These are phyloP conservation scores for Scomber scombrus DNA, from an alignment of 2,113 vertebrate species.

Conservation along the genomic window DNA sequence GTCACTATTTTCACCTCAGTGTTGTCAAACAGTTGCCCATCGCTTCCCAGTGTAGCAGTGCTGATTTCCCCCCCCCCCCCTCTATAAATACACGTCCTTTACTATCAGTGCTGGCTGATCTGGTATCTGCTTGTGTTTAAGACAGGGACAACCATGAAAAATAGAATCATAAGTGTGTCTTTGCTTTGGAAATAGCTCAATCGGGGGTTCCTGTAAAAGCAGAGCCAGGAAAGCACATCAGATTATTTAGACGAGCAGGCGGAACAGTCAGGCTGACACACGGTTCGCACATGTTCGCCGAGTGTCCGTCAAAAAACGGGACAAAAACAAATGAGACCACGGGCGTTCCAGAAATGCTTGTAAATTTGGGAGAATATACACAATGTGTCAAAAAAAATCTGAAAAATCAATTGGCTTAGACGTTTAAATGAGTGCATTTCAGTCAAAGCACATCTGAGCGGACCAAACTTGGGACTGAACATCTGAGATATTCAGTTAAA, in stretches of 20 bases:
- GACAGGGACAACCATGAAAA: conserved; percentile 2
- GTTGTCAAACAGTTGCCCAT: neutral
- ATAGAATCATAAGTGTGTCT: conserved; percentile 11
- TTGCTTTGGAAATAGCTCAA: conserved; percentile 26
- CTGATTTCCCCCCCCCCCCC: neutral
- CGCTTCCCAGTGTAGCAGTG: neutral
- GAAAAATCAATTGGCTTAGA: conserved; percentile 1
- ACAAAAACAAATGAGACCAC: conserved; percentile 14
- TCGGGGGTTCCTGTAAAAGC: conserved; percentile 26
- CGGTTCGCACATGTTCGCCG: conserved; percentile 46
- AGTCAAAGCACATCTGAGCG: neutral
- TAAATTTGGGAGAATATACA: conserved; percentile 26
- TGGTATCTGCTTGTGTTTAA: conserved; percentile 26
- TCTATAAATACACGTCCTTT: conserved; percentile 7
- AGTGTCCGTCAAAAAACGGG: neutral
- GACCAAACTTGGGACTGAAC: neutral
- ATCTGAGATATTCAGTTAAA: neutral
- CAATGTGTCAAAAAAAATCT: conserved; percentile 2
- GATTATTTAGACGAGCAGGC: conserved; percentile 10
- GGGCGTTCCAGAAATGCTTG: conserved; percentile 5
- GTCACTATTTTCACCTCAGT: neutral
- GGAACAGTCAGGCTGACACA: conserved; percentile 20
- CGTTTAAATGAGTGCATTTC: conserved; percentile 1
- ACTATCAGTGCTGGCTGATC: neutral
- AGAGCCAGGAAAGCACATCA: conserved; percentile 29